Conservation (phyloP, 2,888 invertebrate species). For the Druceiella hillmani region DNA sequence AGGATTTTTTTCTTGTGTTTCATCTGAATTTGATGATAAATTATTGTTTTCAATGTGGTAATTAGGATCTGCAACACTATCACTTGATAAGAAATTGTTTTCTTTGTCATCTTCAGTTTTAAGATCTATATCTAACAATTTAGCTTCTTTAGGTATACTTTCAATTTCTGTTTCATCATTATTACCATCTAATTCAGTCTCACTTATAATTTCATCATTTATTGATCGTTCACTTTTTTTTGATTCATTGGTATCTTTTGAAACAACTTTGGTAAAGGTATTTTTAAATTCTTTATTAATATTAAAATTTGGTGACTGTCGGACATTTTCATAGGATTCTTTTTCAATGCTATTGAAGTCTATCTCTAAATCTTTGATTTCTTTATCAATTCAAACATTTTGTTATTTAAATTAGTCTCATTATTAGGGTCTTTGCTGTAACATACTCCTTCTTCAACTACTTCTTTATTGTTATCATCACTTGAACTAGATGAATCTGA, state of each 20-base stretch:
- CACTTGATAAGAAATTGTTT: constrained; percentile 14
- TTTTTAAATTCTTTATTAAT: constrained; percentile 9
- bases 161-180: constrained; percentile 10
- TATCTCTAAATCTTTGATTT: no score
- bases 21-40: constrained; percentile 11
- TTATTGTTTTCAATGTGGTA: constrained; percentile 12
- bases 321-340: constrained; percentile 5
- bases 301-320: no score
- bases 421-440: no score
- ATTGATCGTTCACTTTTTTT: constrained; percentile 9
- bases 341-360: no score
- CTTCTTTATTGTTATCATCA: no score
- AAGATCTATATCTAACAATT: constrained; percentile 10
- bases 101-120: constrained; percentile 13
- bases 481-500: no score
- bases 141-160: constrained; percentile 11
- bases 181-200: no score
- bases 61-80: constrained; percentile 12
- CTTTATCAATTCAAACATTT: no score
- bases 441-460: no score
- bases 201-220: constrained; percentile 9
- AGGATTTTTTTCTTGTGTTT: constrained; percentile 7
- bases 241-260: no score
- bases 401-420: no score
- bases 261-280: no score